Conservation (phyloP, 2,797 vertebrate genomes). For the Sylvilagus floridanus region DNA sequence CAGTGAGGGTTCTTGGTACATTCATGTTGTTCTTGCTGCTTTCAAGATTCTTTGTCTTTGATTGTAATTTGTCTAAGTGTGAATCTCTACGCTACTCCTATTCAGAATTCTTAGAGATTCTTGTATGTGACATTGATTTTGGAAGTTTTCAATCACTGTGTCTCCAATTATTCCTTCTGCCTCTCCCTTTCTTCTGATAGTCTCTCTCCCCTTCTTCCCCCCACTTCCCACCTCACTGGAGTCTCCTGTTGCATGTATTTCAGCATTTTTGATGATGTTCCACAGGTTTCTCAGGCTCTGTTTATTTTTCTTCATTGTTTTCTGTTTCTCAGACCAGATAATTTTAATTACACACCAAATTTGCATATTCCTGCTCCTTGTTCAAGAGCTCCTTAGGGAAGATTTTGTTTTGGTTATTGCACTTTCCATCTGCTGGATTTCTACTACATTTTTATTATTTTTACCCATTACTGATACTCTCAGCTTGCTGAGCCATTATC, state of each 20-base stretch:
- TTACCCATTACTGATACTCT: neutral
- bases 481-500: neutral
- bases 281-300: neutral
- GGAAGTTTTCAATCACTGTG: neutral
- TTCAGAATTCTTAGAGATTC: neutral
- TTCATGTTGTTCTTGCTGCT: neutral
- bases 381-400: neutral
- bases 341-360: neutral
- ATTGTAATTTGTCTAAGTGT: neutral
- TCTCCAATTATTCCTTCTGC: neutral
- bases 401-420: neutral
- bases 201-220: neutral
- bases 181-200: neutral
- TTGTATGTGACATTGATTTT: neutral
- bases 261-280: neutral
- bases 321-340: neutral
- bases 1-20: neutral
- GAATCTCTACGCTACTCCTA: neutral
- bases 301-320: neutral
- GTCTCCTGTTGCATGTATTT: neutral
- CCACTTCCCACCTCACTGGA: neutral
- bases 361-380: neutral
- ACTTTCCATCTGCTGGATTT: neutral
- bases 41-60: neutral
- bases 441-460: slow-evolving; percentile 1